Conservation (phyloP, 2,888 invertebrate genomes). For the Leptogaster cylindrica region DNA sequence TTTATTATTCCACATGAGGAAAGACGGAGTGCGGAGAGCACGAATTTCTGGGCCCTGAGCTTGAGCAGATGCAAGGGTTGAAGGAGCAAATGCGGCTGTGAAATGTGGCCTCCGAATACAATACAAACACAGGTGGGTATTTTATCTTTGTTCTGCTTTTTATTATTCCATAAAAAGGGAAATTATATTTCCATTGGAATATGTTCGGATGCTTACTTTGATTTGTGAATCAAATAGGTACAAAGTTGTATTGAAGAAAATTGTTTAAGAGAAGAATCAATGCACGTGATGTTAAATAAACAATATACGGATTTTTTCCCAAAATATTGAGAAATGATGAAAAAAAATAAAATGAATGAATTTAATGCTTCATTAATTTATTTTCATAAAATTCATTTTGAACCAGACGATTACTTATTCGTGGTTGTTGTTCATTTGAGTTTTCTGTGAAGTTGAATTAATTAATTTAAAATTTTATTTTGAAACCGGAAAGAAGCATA, state of each 20-base stretch:
- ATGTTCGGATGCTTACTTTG: background rate
- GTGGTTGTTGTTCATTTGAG: no score
- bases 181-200: conserved; percentile 10
- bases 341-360: background rate
- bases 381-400: background rate
- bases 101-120: background rate
- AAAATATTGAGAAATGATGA: background rate
- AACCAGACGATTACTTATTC: no score
- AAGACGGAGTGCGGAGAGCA: background rate
- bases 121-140: conserved; percentile 1
- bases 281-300: no score
- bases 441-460: no score
- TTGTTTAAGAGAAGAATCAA: background rate
- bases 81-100: background rate
- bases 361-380: background rate
- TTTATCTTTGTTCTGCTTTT: background rate
- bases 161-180: conserved; percentile 16
- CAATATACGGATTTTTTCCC: background rate
- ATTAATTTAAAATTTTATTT: no score
- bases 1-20: conserved; percentile 7
- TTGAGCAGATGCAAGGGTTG: conserved; percentile 1
- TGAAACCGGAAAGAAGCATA: no score
- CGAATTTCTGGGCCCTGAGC: background rate
- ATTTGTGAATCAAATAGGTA: conserved; percentile 4
- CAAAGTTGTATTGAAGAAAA: background rate